Percentiles rank a stretch among this genome's conserved stretches.
These are phyloP conservation scores for Cephus pulcher DNA, from an alignment of 2,888 invertebrate genomes.

Conservation along the genomic window DNA sequence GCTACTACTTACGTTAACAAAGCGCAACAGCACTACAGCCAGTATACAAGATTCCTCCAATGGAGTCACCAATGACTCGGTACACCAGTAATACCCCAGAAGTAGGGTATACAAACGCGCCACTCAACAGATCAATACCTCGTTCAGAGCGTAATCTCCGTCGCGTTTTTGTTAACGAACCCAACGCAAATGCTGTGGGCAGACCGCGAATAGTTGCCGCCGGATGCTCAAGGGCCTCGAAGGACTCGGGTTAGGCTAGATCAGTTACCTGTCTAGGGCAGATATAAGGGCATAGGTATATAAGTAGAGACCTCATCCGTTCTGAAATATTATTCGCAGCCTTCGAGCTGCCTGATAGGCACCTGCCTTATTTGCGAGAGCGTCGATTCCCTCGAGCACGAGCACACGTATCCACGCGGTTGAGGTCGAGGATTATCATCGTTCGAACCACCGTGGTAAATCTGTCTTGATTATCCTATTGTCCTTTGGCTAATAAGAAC, in stretches of 20 bases:
- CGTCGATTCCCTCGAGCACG: not conserved
- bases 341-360: not conserved
- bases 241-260: not conserved
- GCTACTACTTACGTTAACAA: not conserved
- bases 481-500: not conserved
- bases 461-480: not conserved
- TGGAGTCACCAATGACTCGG: not conserved
- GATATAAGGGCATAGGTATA: not conserved
- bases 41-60: not conserved
- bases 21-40: not conserved
- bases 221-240: not conserved
- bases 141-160: not conserved
- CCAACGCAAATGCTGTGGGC: not conserved
- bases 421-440: not conserved
- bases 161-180: not conserved
- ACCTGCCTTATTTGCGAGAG: too few relatives aligned
- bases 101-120: not conserved
- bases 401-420: not conserved
- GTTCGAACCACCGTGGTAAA: not conserved
- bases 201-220: not conserved
- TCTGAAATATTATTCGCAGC: not conserved
- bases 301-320: not conserved
- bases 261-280: not conserved
- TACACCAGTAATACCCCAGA: not conserved
- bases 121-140: not conserved